phyloP scores from a whole-genome alignment of 1,140 invertebrate genomes.

The Scaptomyza hsui region DNA sequence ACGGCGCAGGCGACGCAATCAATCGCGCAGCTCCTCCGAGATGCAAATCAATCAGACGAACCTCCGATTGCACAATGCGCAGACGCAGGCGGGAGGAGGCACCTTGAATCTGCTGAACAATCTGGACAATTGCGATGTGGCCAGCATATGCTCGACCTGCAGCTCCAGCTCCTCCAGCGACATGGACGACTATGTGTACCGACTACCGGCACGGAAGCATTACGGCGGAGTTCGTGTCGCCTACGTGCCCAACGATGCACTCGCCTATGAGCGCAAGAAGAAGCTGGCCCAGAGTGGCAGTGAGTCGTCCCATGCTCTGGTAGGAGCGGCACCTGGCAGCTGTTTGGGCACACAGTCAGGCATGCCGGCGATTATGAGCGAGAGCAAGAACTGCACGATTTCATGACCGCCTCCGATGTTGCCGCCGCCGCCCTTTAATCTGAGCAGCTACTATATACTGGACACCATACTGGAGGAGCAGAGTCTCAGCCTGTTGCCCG shows the following conservation, averaged over 20 bases:
- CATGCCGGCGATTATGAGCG: constrained; percentile 62
- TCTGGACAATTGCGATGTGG: constrained; percentile 87
- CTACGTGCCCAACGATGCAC: constrained; percentile 94
- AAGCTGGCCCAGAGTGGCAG: constrained; percentile 84
- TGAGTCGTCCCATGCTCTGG: constrained; percentile 31
- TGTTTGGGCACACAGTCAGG: constrained; percentile 20
- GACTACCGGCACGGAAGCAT: constrained; percentile 90
- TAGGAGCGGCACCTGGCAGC: not conserved
- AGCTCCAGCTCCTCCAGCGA: constrained; percentile 91
- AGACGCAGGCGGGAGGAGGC: constrained; percentile 61
- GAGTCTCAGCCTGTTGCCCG: constrained; percentile 68
- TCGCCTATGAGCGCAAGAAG: constrained; percentile 90
- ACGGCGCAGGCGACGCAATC: constrained; percentile 72
- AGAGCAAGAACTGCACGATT: constrained; percentile 81
- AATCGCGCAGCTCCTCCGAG: constrained; percentile 78
- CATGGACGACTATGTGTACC: constrained; percentile 92
- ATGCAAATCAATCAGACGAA: constrained; percentile 83
- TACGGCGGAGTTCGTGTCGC: constrained; percentile 94
- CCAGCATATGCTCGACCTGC: constrained; percentile 93
- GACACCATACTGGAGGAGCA: constrained; percentile 81
- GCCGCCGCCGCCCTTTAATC: constrained; percentile 75
- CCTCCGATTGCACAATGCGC: constrained; percentile 74
- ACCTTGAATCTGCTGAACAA: constrained; percentile 65
- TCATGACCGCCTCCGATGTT: constrained; percentile 83
- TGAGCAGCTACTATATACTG: constrained; percentile 79